Evolutionary conservation across 2,888 invertebrate genomes (phyloP).

Genomic region (Nineta flava): DNA sequence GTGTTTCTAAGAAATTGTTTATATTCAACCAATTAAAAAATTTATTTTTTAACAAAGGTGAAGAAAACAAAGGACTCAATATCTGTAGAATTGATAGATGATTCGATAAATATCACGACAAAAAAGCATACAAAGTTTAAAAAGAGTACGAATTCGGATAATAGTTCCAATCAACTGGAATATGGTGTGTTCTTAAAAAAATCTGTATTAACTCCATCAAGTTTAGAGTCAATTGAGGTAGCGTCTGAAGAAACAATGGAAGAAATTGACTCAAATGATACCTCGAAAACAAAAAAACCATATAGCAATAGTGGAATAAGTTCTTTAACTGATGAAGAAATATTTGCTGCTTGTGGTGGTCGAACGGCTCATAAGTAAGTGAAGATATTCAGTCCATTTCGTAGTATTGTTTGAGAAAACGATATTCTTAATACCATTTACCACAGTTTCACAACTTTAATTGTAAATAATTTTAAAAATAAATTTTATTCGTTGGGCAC

Average conservation of each 20-base stretch:
- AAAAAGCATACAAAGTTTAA: conserved; percentile 20
- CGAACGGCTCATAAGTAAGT: conserved; percentile 70
- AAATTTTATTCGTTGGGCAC: too few relatives aligned
- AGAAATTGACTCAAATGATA: conserved; percentile 11
- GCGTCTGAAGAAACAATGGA: conserved; percentile 8
- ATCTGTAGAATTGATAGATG: conserved; percentile 16
- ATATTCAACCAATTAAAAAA: neutral
- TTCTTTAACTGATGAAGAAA: conserved; percentile 54
- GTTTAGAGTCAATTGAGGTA: conserved; percentile 19
- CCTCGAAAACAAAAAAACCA: conserved; percentile 13
- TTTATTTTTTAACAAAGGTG: conserved; percentile 13
- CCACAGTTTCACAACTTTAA: too few relatives aligned
- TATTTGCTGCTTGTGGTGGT: conserved; percentile 64
- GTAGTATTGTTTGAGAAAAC: neutral
- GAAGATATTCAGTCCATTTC: neutral
- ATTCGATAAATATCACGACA: conserved; percentile 24
- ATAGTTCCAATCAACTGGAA: conserved; percentile 19
- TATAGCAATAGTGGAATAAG: conserved; percentile 9
- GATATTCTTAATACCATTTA: too few relatives aligned
- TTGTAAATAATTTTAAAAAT: neutral
- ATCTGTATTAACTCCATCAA: conserved; percentile 26
- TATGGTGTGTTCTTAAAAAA: conserved; percentile 32
- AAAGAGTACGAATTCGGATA: conserved; percentile 7
- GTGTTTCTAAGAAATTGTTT: neutral
- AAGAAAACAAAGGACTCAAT: conserved; percentile 16